Base-by-base conservation (phyloP, 2,113 vertebrate species). In the Uria lomvia region DNA sequence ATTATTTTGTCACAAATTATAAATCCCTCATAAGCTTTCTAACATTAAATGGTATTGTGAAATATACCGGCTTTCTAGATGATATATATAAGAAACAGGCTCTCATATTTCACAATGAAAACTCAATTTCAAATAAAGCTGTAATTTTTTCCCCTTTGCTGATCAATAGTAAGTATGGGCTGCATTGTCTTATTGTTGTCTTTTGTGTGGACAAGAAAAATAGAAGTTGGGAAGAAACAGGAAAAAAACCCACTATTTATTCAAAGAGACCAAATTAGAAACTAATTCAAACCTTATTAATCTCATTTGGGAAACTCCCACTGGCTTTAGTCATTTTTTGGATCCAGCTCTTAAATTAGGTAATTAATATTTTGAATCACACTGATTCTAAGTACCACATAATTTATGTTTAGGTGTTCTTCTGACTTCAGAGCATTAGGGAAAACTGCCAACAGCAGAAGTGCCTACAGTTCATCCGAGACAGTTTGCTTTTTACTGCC, bases 331-430 rank as follows among this genome's bases (percentile, higher is more conserved):
- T 38, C 1, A 62, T 62, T 86, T 90, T 90, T 90, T 40, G 1
- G 19, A 93, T 80, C 8, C 29, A 73, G 17, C 27, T 95, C 11
- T 76, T 90, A 40, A 87, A 47, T 55, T 85, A 82, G 81, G 22
- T 58, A 93, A 86, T 79, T 90, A 92, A 92, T 93, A 86, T 94
- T 94, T 81, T 65, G 40, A 83, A 83, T 83, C 55, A 66, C 34
- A 73, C 5, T 87, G 36, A 36, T 72, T 88, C 34, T 76, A 78
- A 88, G 52, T 66, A 60, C 21, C 32, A 53, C 2, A 2, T 75
- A 90, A 86, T 83, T 95, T 92, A 53, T 83, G 22, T 58, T 88
- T 92, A 58, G 53, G 15, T 76, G 76, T 94, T 95, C 36, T 92
- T 86, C 22, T 76, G 79, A 71, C 45, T 91, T 84, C 43, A 60